Evolutionary conservation across 2,888 invertebrate species (phyloP).

Genomic region (Lydus trimaculatus): DNA sequence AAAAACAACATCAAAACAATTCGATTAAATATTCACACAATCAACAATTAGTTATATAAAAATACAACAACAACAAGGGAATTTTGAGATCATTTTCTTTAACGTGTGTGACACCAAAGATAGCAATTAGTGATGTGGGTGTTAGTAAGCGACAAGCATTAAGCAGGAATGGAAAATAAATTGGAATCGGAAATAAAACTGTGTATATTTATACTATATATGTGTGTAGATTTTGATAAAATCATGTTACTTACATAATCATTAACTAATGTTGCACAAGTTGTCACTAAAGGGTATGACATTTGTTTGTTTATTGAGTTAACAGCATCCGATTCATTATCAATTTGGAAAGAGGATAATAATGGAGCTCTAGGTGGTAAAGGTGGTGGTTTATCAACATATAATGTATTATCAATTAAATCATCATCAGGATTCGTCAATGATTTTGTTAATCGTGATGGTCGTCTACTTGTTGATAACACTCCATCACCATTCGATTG

Average conservation of each 20-base stretch:
- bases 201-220: too few relatives aligned
- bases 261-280: slow-evolving; percentile 61
- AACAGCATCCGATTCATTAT: slow-evolving; percentile 58
- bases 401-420: slow-evolving; percentile 39
- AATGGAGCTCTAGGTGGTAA: slow-evolving; percentile 66
- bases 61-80: too few relatives aligned
- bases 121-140: neutral
- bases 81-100: too few relatives aligned
- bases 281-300: slow-evolving; percentile 70
- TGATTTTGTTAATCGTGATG: slow-evolving; percentile 16
- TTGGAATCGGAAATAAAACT: slow-evolving; percentile 2
- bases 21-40: neutral
- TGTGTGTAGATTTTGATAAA: slow-evolving; percentile 9
- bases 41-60: neutral
- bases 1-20: neutral
- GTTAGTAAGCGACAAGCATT: neutral
- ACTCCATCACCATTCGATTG: slow-evolving; percentile 10
- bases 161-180: slow-evolving; percentile 11
- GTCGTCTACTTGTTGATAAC: slow-evolving; percentile 4
- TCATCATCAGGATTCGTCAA: slow-evolving; percentile 20
- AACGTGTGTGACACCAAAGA: too few relatives aligned
- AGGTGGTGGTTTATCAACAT: slow-evolving; percentile 62
- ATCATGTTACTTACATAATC: slow-evolving; percentile 61
- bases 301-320: slow-evolving; percentile 72
- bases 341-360: slow-evolving; percentile 47